Evolutionary conservation across 35 echinoderm and acorn worm genomes (phyloP).

Genomic region (Holothuria glaberrima): DNA sequence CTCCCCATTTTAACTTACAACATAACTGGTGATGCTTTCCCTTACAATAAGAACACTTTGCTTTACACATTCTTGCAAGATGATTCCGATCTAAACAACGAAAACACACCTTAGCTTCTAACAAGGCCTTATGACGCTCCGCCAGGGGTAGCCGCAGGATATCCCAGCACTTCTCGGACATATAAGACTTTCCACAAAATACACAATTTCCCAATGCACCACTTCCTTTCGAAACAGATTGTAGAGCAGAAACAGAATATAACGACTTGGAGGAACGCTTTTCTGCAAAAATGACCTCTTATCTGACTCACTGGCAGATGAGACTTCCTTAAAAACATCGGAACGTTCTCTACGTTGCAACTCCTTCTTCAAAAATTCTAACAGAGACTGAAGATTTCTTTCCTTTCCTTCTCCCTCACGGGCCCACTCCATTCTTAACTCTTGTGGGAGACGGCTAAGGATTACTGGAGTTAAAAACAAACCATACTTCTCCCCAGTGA

Average conservation of each 20-base stretch:
- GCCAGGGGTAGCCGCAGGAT: not conserved
- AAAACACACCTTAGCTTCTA: conserved; percentile 19
- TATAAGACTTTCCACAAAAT: not conserved
- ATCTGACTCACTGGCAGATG: not conserved
- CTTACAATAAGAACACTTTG: conserved; percentile 13
- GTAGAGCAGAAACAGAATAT: not conserved
- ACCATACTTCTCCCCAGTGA: not conserved
- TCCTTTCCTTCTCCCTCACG: conserved; percentile 36
- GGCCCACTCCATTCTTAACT: conserved; percentile 28
- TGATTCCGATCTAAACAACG: conserved; percentile 5
- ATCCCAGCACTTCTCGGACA: conserved; percentile 14
- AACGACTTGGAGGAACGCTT: not conserved
- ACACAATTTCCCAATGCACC: not conserved
- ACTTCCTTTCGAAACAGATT: not conserved
- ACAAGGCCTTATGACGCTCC: not conserved
- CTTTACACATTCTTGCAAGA: conserved; percentile 17
- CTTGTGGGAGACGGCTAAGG: not conserved
- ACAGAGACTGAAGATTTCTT: conserved; percentile 30
- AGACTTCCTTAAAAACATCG: not conserved
- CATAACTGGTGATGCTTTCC: conserved; percentile 20
- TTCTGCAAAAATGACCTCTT: not conserved
- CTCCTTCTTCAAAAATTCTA: conserved; percentile 26
- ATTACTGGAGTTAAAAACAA: not conserved
- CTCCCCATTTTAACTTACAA: conserved; percentile 34
- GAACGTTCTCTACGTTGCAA: not conserved